Percentiles rank a stretch among this genome's conserved stretches.
phyloP scores from a whole-genome alignment of 1,140 invertebrate species.

The Alviniconcha marisindica region DNA sequence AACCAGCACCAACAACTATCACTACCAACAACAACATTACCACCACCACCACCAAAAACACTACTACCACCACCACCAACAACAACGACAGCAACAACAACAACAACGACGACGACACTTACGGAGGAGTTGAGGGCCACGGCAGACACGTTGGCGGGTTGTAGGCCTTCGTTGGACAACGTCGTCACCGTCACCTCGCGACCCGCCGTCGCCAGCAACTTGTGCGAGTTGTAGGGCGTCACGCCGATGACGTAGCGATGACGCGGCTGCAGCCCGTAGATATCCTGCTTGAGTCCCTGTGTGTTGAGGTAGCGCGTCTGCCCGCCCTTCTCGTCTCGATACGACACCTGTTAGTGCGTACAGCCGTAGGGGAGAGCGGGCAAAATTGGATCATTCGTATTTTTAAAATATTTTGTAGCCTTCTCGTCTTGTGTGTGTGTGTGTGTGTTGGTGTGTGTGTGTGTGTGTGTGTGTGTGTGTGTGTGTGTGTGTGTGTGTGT shows the following conservation, averaged over 20 bases:
- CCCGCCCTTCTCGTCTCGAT: not conserved
- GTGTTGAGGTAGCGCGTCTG: conserved; percentile 25
- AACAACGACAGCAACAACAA: not conserved
- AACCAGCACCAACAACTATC: too few species aligned
- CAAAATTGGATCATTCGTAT: too few species aligned
- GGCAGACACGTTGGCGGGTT: conserved; percentile 46
- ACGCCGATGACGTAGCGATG: conserved; percentile 33
- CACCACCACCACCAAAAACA: not conserved
- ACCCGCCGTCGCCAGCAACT: conserved; percentile 15
- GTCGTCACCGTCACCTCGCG: conserved; percentile 35
- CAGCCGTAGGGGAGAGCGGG: too few species aligned
- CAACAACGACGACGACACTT: not conserved
- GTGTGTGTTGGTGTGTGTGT: not conserved
- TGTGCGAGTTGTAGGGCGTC: conserved; percentile 19
- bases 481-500: not conserved
- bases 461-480: not conserved
- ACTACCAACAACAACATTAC: too few species aligned
- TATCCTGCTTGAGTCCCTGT: not conserved
- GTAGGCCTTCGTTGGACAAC: conserved; percentile 38
- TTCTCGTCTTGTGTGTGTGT: not conserved
- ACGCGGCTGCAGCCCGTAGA: conserved; percentile 29
- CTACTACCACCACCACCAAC: not conserved
- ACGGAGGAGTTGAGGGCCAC: conserved; percentile 44
- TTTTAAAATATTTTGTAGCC: too few species aligned
- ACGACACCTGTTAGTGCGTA: conserved; percentile 32